Percentiles rank a stretch among this genome's conserved stretches.
Conservation (phyloP, 1,140 invertebrate species). For the Leptinotarsa undecemlineata region DNA sequence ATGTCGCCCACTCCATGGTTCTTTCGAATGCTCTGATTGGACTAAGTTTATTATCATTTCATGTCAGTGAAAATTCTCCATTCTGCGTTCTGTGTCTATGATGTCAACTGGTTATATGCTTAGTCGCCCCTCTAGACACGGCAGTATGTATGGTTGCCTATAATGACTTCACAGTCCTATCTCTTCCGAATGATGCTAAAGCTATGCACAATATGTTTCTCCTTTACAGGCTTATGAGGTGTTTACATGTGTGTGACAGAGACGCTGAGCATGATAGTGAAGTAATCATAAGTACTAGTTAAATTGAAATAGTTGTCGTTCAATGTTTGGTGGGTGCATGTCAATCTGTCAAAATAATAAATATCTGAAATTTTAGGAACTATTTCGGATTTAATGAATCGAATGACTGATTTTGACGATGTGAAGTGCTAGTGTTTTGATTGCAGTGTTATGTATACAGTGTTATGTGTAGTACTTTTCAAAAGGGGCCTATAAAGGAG, state of each 20-base stretch:
- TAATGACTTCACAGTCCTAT: not conserved
- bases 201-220: not conserved
- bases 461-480: slow-evolving; percentile 9
- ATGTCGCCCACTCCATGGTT: too few relatives aligned
- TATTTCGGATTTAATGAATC: slow-evolving; percentile 18
- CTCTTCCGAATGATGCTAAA: slow-evolving; percentile 2
- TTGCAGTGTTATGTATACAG: slow-evolving; percentile 11
- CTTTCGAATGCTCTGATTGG: too few relatives aligned
- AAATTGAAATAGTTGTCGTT: slow-evolving; percentile 38
- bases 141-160: slow-evolving; percentile 8
- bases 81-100: too few relatives aligned
- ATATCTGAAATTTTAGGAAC: slow-evolving; percentile 9
- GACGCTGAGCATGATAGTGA: slow-evolving; percentile 19
- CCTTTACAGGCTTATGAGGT: not conserved
- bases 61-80: too few relatives aligned
- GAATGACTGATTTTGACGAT: slow-evolving; percentile 22
- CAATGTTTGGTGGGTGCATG: slow-evolving; percentile 38
- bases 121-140: not conserved
- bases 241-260: not conserved
- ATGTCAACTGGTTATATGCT: too few relatives aligned
- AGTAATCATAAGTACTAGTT: slow-evolving; percentile 21
- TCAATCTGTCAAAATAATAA: slow-evolving; percentile 38
- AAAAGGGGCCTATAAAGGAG: slow-evolving; percentile 13
- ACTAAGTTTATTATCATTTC: too few relatives aligned
- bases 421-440: slow-evolving; percentile 32